Evolutionary conservation across 1,140 invertebrate genomes (phyloP), one percentile per base, ranked within the genome.

Genomic region (Nautilus pompilius): DNA sequence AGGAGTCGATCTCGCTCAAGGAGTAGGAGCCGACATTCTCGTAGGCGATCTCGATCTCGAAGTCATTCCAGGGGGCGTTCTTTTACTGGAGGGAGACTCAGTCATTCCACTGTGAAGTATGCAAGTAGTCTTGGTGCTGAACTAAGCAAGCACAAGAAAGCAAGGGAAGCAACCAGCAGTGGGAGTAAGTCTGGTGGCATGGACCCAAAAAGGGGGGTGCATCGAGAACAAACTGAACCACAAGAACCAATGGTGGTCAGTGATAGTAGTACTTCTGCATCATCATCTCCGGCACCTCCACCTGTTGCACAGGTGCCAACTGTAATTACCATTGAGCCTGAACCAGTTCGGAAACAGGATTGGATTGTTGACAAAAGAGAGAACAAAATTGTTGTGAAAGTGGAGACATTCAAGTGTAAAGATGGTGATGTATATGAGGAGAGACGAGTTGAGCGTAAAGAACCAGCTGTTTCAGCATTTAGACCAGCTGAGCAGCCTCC

Each of bases 81-180:
- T 41, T n/a, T 59, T 48, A 56, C 56, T 26, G 41, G 48, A 28
- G 70, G 33, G 53, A 68, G 65, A 64, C 60, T 68, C 13, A 67
- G 56, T 62, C 67, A 71, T 60, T 65, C 69, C 48, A 64, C 60
- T 30, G 63, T 71, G 1, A 72, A 69, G 22, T 49, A 66, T 54
- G 17, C 73, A 24, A 76, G 70, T 54, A 78, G 74, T 65, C 67
- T 82, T 28, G 78, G 73, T 8, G 76, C 80, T 20, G 82, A 84
- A 70, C 68, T 82, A n/a, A 81, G 76, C 59, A 84, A 82, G 58
- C 75, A 76, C 66, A 74, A 66, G 45, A 72, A 70, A 53, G 74
- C 75, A 20, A 63, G 75, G 13, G 76, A 73, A 87, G 61, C 32
- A 29, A 46, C 26, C 20, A n/a, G n/a, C n/a, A n/a, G n/a, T n/a